Base-by-base conservation (phyloP, 2,888 invertebrate genomes). In the Dasysyrphus albostriatus region DNA sequence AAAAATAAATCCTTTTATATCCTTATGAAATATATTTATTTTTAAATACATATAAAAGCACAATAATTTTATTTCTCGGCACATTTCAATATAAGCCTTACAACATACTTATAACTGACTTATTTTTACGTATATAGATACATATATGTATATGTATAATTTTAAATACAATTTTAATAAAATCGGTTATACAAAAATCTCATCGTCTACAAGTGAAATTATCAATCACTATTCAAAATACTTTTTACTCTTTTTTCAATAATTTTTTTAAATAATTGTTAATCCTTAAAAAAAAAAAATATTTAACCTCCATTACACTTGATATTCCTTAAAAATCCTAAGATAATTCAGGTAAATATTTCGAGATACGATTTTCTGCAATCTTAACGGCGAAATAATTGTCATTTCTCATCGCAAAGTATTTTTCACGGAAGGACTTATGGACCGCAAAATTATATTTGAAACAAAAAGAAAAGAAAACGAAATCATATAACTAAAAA, bases 341-440 rank as follows among this genome's bases (percentile, higher is more conserved):
- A 51, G 74, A 47, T 78, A 29, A 70, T 65, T 82, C 58, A 83
- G 72, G 67, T 75, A 76, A 83, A 83, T 88, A 89, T 91, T 92
- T 90, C 90, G 89, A 90, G 91, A 91, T 92, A 90, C 90, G 92
- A 91, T 90, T 91, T 92, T 92, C 92, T 92, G 91, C 90, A 91
- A 92, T 91, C 90, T 92, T 92, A 92, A 91, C 92, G 91, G 89
- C 91, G 89, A 89, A 90, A 89, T 89, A 89, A 83, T 88, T 80
- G 74, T 88, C 89, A 89, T 89, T 83, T 88, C 88, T 89, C 89
- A 90, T 90, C 90, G 90, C 90, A 89, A 90, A 90, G 89, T 90
- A 90, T 90, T 90, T 90, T 90, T 90, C 90, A 90, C 89, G 88
- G 78, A 87, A 83, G 87, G 87, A 87, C 87, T 83, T 75, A 87